Conservation (phyloP, 2,888 invertebrate genomes). For the Bombylius discolor region DNA sequence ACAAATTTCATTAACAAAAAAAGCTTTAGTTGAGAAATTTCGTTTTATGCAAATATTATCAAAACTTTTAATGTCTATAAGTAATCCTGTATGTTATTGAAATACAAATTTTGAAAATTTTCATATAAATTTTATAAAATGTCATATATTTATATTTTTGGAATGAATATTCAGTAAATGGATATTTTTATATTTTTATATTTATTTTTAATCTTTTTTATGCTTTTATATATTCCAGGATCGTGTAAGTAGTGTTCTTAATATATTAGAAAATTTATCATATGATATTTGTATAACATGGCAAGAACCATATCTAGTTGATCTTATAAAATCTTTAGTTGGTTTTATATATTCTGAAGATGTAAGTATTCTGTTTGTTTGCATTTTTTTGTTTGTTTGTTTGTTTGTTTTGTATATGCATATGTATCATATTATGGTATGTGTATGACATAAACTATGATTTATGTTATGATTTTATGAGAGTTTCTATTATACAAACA, state of each 20-base stretch:
- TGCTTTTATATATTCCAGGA: not conserved
- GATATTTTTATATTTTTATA: too few relatives aligned
- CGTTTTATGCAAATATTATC: conserved; percentile 4
- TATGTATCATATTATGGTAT: too few relatives aligned
- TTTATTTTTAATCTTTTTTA: too few relatives aligned
- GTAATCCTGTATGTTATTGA: not conserved
- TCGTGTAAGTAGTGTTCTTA: not conserved
- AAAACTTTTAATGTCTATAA: conserved; percentile 1
- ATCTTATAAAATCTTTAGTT: conserved; percentile 7
- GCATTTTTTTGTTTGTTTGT: too few relatives aligned
- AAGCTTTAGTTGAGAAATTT: not conserved
- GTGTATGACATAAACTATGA: too few relatives aligned
- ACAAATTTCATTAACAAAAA: conserved; percentile 1
- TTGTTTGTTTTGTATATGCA: too few relatives aligned
- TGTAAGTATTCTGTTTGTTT: not conserved
- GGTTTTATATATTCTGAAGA: conserved; percentile 4
- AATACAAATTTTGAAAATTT: not conserved
- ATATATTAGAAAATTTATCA: conserved; percentile 6
- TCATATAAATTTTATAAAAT: not conserved
- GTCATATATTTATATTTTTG: not conserved
- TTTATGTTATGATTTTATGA: too few relatives aligned
- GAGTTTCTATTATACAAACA: too few relatives aligned
- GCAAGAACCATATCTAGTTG: conserved; percentile 9
- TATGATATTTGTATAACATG: conserved; percentile 9
- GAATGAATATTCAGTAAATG: too few relatives aligned